phyloP scores from a whole-genome alignment of 2,888 invertebrate species.

The Agrochola lota region DNA sequence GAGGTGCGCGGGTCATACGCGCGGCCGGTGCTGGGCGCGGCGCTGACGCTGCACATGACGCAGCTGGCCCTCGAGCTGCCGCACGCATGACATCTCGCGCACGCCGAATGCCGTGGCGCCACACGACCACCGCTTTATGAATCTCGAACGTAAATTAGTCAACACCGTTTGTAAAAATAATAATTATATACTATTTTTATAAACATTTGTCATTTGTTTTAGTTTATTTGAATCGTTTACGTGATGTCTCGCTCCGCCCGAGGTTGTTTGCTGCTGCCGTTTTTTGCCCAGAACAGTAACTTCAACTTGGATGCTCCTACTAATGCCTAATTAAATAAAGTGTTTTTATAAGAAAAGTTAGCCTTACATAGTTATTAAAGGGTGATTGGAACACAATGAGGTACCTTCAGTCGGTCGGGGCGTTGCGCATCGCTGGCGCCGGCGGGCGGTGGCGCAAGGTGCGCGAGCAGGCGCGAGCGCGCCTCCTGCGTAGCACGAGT shows the following conservation, averaged over 20 bases:
- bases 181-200: background rate
- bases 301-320: constrained; percentile 70
- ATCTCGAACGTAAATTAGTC: background rate
- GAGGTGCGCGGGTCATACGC: constrained; percentile 73
- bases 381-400: background rate
- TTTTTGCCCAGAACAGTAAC: constrained; percentile 62
- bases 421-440: constrained; percentile 29
- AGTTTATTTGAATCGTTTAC: constrained; percentile 11
- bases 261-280: background rate
- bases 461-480: constrained; percentile 40
- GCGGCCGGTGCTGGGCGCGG: constrained; percentile 75
- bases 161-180: background rate
- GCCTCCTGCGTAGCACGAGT: constrained; percentile 14
- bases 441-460: constrained; percentile 55
- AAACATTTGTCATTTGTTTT: constrained; percentile 5
- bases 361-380: background rate
- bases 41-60: constrained; percentile 76
- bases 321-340: constrained; percentile 61
- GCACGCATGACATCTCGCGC: constrained; percentile 56
- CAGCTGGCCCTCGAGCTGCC: constrained; percentile 69
- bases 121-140: background rate
- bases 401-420: constrained; percentile 55
- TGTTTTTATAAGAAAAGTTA: background rate
- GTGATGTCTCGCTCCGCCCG: constrained; percentile 4
- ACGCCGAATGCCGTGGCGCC: background rate